Evolutionary conservation across 2,888 invertebrate species (phyloP).

Genomic region (Heteromurus nitidus): DNA sequence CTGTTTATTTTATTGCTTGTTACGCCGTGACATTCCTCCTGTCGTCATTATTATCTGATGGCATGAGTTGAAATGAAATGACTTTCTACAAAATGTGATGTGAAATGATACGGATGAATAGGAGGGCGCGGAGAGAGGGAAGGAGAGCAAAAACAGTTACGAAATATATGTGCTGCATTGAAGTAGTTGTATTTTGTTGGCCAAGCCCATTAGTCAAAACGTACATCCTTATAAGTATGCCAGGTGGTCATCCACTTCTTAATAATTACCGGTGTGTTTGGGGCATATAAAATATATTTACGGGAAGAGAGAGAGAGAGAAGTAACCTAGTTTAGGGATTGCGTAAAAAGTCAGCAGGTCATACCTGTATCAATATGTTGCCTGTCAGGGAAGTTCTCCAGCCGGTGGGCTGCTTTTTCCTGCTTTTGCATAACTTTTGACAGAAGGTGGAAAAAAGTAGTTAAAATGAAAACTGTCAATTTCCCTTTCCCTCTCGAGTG

Average conservation of each 20-base stretch:
- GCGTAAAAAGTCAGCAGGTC: conserved; percentile 55
- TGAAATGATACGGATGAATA: conserved; percentile 3
- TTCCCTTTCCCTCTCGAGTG: conserved; percentile 35
- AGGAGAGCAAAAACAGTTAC: conserved; percentile 46
- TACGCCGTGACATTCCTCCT: conserved; percentile 55
- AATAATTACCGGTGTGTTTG: conserved; percentile 28
- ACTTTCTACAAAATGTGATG: background rate
- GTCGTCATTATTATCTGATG: conserved; percentile 32
- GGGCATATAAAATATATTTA: too few species aligned
- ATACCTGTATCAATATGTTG: conserved; percentile 35
- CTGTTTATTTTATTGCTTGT: conserved; percentile 52
- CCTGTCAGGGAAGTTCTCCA: conserved; percentile 44
- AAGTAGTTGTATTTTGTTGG: background rate
- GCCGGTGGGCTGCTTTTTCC: too few species aligned
- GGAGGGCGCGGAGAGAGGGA: background rate
- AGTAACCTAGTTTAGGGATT: conserved; percentile 45
- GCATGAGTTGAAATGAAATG: conserved; percentile 18
- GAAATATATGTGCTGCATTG: conserved; percentile 22
- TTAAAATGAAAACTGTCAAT: background rate
- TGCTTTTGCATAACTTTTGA: background rate
- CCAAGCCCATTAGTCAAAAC: background rate
- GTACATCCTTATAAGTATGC: conserved; percentile 17
- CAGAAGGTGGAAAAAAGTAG: background rate
- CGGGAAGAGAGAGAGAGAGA: conserved; percentile 18
- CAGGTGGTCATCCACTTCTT: conserved; percentile 56